Percentiles rank a stretch among this genome's conserved stretches.
Evolutionary conservation across 2,797 vertebrate species (phyloP).

Genomic region (Chaetophractus vellerosus): DNA sequence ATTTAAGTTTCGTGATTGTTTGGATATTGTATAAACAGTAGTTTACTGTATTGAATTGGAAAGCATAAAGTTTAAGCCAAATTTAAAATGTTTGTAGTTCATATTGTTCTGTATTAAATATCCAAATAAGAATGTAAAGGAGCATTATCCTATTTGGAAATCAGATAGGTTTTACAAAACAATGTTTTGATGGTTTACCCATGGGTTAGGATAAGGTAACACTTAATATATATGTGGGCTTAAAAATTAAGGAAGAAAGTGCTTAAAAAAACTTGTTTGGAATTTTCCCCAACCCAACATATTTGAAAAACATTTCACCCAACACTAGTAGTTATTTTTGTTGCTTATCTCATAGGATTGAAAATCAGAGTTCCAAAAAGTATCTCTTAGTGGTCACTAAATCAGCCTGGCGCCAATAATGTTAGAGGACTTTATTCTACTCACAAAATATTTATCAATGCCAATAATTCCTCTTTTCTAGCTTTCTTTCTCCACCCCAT

Average conservation of each 20-base stretch:
- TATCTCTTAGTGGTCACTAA: not conserved
- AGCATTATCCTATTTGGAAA: constrained; percentile 23
- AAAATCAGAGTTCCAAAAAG: not conserved
- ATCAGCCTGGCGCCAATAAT: not conserved
- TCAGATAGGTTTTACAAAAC: not conserved
- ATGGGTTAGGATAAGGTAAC: not conserved
- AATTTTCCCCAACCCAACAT: not conserved
- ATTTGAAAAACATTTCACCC: not conserved
- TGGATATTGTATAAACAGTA: not conserved
- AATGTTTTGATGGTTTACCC: not conserved
- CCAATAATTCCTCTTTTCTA: not conserved
- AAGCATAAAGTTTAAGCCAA: constrained; percentile 1
- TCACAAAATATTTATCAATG: not conserved
- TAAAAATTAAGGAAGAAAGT: not conserved
- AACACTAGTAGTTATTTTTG: not conserved
- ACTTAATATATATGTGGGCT: not conserved
- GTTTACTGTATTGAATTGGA: not conserved
- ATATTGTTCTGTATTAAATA: constrained; percentile 3
- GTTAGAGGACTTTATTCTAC: not conserved
- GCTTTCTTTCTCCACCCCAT: not conserved
- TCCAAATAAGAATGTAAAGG: not conserved
- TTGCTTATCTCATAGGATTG: not conserved
- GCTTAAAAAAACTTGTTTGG: not conserved
- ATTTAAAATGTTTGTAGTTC: not conserved
- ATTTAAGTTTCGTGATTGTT: not conserved